Conservation (phyloP, 2,113 vertebrate genomes). For the Centropristis striata region DNA sequence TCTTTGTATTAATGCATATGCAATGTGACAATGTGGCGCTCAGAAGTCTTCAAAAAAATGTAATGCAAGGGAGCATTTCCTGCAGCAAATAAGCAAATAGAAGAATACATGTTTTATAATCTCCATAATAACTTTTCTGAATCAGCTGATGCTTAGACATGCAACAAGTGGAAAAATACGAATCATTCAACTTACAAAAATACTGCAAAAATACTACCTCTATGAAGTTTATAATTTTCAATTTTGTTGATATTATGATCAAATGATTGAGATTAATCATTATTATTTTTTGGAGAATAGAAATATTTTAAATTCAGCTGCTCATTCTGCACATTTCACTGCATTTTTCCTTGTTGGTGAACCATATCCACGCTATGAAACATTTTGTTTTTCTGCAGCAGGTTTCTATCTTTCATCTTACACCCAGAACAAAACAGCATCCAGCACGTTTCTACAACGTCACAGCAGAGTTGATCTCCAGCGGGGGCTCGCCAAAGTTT, state of each 20-base stretch:
- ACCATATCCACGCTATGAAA: too few relatives aligned
- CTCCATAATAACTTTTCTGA: neutral
- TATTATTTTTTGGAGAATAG: neutral
- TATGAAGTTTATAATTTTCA: neutral
- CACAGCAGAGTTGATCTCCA: too few relatives aligned
- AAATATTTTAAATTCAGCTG: neutral
- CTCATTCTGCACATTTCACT: neutral
- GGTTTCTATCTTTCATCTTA: neutral
- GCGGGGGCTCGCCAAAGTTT: too few relatives aligned
- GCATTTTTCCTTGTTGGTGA: neutral
- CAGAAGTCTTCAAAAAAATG: neutral
- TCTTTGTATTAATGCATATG: neutral
- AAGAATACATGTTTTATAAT: neutral
- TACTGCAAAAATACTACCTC: neutral
- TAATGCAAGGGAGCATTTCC: neutral
- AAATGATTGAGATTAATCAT: neutral
- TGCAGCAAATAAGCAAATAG: neutral
- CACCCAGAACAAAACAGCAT: neutral
- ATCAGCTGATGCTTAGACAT: neutral
- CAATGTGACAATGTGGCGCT: neutral
- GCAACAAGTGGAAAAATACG: neutral
- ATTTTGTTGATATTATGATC: too few relatives aligned
- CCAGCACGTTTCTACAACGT: neutral
- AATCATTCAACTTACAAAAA: too few relatives aligned
- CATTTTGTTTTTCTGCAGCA: neutral